Base-by-base conservation (phyloP, 1,140 invertebrate genomes). In the Ganaspis sp. region DNA sequence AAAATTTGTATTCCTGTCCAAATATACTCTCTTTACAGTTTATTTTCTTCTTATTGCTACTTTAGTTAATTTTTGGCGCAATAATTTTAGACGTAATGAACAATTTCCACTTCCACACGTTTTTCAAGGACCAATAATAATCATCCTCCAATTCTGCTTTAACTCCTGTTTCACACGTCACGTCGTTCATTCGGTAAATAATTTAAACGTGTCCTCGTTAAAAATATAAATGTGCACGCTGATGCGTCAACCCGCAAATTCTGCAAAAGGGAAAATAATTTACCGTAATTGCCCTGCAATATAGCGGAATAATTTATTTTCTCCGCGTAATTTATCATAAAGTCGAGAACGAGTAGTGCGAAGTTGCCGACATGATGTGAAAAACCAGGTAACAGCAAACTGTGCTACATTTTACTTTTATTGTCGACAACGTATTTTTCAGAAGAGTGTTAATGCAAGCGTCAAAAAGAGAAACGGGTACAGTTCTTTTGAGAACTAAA, bases 291-390 rank as follows among this genome's bases (percentile, higher is more conserved):
- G 11, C 26, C 5, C 37, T 69, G 53, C 76, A 73, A 78, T 82
- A 21, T 23, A 54, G 4, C 80, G 76, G 78, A 80, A 76, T 75
- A 76, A 77, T 80, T 76, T 77, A 78, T 80, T 73, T 78, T 72
- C 77, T 73, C 70, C 69, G 58, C 76, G 81, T 78, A 72, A 82
- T 80, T 82, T 82, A 80, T 82, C 81, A 82, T 71, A 78, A 70
- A 75, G 64, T 75, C 74, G 73, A 45, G 42, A 45, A 15, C 42
- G n/a, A 45, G 3, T 45, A 76, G 74, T 70, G 53, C 75, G 40
- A 72, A 76, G 64, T 74, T 70, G 49, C n/a, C 17, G 17, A 15
- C 9, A 37, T 71, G 74, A 73, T 45, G n/a, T 19, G 12, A n/a
- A 42, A 70, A 70, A 72, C 64, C 69, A 71, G 42, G 70, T 45